Percentiles rank a stretch among this genome's conserved stretches.
Conservation (phyloP, 1,140 invertebrate genomes). For the Zaprionus africanus region DNA sequence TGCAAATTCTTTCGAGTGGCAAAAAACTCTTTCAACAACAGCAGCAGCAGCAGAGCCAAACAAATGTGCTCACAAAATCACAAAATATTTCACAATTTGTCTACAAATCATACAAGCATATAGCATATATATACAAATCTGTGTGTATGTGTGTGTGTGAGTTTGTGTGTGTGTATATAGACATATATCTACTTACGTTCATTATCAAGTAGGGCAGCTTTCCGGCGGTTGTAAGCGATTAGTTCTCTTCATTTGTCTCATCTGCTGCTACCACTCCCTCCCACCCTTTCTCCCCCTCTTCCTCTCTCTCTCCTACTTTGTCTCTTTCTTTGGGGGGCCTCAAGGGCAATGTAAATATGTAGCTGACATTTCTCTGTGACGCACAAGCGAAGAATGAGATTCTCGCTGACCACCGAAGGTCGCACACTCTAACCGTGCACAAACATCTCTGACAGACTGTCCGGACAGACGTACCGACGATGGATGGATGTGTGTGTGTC, state of each 20-base stretch:
- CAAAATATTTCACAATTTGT: constrained; percentile 40
- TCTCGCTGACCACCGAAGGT: constrained; percentile 46
- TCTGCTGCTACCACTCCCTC: neutral
- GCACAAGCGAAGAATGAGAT: constrained; percentile 54
- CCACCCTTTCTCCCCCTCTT: no score
- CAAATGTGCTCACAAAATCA: constrained; percentile 8
- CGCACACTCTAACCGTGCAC: constrained; percentile 29
- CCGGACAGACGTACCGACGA: neutral
- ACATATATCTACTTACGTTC: constrained; percentile 19
- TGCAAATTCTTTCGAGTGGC: constrained; percentile 61
- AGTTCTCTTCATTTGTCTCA: constrained; percentile 32
- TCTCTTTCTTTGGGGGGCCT: constrained; percentile 6
- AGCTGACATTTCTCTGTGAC: constrained; percentile 41
- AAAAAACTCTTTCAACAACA: constrained; percentile 47
- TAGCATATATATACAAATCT: constrained; percentile 6
- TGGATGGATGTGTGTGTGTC: neutral
- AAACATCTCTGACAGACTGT: neutral
- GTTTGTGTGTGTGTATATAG: constrained; percentile 1
- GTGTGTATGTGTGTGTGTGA: neutral
- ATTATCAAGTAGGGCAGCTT: constrained; percentile 40
- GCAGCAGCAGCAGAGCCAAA: no score
- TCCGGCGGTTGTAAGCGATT: constrained; percentile 37
- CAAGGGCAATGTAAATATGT: constrained; percentile 38
- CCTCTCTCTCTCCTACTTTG: neutral
- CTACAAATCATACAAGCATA: constrained; percentile 11